Conservation (phyloP, 2,888 invertebrate species). For the Bruchidius siliquastri region DNA sequence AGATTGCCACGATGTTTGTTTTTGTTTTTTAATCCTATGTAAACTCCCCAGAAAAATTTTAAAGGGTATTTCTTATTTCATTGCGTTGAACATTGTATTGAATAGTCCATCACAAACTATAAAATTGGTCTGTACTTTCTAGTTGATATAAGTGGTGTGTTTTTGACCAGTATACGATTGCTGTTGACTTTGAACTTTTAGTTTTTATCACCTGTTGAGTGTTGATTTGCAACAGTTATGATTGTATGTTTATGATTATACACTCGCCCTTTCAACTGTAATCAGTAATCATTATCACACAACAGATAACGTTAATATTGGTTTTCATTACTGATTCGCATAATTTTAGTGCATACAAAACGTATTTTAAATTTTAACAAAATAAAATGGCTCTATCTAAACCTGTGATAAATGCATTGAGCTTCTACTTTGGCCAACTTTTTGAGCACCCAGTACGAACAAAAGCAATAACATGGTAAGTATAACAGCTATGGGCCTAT, state of each 20-base stretch:
- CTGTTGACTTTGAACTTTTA: not conserved
- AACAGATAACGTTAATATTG: not conserved
- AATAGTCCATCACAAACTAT: too few relatives aligned
- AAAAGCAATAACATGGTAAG: slow-evolving; percentile 74
- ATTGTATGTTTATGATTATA: too few relatives aligned
- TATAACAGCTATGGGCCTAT: too few relatives aligned
- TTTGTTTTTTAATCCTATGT: too few relatives aligned
- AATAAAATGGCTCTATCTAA: slow-evolving; percentile 63
- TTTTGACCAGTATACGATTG: too few relatives aligned
- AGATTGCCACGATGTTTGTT: too few relatives aligned
- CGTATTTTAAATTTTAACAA: not conserved
- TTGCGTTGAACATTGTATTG: too few relatives aligned
- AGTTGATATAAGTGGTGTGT: too few relatives aligned
- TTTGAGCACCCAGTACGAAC: slow-evolving; percentile 73
- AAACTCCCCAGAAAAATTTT: too few relatives aligned
- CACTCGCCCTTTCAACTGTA: not conserved
- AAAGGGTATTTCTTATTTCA: too few relatives aligned
- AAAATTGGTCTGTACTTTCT: too few relatives aligned
- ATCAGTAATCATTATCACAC: not conserved
- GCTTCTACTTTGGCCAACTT: slow-evolving; percentile 69
- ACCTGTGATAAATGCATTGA: slow-evolving; percentile 64
- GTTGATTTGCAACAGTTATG: not conserved
- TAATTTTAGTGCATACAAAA: not conserved
- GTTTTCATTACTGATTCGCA: not conserved
- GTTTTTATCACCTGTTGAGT: not conserved